phyloP scores from a whole-genome alignment of 1,140 invertebrate species.

The Hylaeus anthracinus region DNA sequence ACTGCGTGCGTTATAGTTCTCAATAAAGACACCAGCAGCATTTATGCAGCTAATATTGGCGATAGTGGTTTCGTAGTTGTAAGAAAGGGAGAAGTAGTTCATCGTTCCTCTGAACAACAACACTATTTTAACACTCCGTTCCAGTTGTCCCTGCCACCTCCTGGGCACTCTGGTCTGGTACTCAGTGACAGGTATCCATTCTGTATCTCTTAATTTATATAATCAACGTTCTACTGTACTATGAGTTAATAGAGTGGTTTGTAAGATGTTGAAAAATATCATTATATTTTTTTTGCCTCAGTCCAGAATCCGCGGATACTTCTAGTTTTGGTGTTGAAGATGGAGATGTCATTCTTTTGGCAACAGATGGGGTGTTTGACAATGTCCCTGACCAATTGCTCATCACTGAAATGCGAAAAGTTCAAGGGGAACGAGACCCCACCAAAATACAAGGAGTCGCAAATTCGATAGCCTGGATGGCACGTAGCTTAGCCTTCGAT shows the following conservation, averaged over 20 bases:
- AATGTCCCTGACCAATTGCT: conserved; percentile 96
- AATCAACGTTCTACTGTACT: background rate
- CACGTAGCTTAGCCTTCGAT: conserved; percentile 95
- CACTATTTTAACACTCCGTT: conserved; percentile 99
- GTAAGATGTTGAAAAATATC: background rate
- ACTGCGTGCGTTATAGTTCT: conserved; percentile 98
- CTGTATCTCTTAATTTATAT: too few relatives aligned
- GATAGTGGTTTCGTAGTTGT: conserved; percentile 98
- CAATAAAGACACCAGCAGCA: conserved; percentile 92
- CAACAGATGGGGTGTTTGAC: conserved; percentile 99
- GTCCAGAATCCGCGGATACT: conserved; percentile 95
- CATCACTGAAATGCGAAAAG: conserved; percentile 88
- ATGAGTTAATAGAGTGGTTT: background rate
- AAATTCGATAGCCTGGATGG: conserved; percentile 97
- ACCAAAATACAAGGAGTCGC: conserved; percentile 92
- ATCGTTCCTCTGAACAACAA: conserved; percentile 96
- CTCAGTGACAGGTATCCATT: conserved; percentile 89
- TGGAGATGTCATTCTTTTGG: conserved; percentile 97
- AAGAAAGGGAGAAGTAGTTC: conserved; percentile 91
- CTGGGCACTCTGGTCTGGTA: conserved; percentile 90
- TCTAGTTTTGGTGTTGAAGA: conserved; percentile 95
- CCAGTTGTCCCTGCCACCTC: conserved; percentile 96
- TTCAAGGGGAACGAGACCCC: conserved; percentile 87
- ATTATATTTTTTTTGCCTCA: conserved; percentile 69
- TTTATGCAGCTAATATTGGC: conserved; percentile 98